These are phyloP conservation scores for Tubiluchus corallicola DNA, from an alignment of 2,888 invertebrate species.

Conservation along the genomic window DNA sequence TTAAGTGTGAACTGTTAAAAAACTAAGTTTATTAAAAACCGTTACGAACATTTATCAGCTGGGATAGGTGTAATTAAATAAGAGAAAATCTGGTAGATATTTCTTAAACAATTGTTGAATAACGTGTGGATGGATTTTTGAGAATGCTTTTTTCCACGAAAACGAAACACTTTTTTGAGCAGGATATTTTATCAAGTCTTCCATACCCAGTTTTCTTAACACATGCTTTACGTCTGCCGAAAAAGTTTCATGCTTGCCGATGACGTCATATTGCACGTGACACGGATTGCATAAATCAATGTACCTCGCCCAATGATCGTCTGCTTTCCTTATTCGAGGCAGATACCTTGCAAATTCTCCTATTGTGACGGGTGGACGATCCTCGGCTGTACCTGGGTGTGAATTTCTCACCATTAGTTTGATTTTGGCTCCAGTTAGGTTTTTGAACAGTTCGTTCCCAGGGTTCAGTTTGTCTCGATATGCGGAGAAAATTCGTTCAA, in stretches of 20 bases:
- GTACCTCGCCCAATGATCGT: background rate
- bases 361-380: background rate
- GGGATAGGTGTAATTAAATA: background rate
- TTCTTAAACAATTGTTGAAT: background rate
- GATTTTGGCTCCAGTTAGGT: background rate
- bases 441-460: background rate
- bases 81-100: background rate
- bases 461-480: conserved; percentile 3
- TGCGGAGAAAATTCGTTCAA: background rate
- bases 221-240: background rate
- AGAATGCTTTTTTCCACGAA: background rate
- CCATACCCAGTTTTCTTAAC: background rate
- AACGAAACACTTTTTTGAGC: background rate
- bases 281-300: conserved; percentile 1
- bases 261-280: background rate
- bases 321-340: background rate
- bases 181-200: background rate
- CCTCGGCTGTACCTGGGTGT: too few relatives aligned
- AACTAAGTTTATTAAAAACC: too few relatives aligned
- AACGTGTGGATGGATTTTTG: background rate
- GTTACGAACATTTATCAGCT: too few relatives aligned
- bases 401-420: background rate
- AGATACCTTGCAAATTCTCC: background rate
- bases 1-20: too few relatives aligned
- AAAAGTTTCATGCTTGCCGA: background rate